A percentile compares a stretch with the other conserved stretches of the same genome.
These are phyloP conservation scores for Auanema freiburgensis DNA, from an alignment of 2,888 invertebrate genomes.

Conservation along the genomic window DNA sequence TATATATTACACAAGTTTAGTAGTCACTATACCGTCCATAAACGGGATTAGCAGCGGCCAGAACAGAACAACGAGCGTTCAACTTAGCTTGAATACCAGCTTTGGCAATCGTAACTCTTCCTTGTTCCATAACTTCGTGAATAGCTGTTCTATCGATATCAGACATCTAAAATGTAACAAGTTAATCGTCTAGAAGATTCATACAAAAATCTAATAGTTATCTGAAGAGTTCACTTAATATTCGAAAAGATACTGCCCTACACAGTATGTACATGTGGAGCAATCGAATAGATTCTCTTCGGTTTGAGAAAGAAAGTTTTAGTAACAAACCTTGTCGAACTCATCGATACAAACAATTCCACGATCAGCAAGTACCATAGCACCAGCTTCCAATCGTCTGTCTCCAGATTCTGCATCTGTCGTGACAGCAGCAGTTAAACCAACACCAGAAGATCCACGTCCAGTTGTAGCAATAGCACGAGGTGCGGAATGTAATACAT, in stretches of 20 bases:
- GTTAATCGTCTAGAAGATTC: not conserved
- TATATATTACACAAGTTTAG: not conserved
- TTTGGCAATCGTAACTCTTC: constrained; percentile 90
- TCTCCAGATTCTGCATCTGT: constrained; percentile 83
- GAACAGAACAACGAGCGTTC: constrained; percentile 93
- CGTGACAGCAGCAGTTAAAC: constrained; percentile 96
- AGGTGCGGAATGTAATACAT: constrained; percentile 90
- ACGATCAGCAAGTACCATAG: constrained; percentile 97
- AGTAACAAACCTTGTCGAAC: constrained; percentile 77
- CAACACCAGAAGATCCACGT: constrained; percentile 95
- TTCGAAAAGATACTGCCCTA: too few species aligned
- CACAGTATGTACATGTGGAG: too few species aligned
- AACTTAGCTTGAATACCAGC: constrained; percentile 92
- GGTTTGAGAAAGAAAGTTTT: too few species aligned
- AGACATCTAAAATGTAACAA: constrained; percentile 79
- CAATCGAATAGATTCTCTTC: too few species aligned
- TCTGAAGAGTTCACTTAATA: not conserved
- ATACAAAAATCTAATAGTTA: not conserved
- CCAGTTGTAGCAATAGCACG: constrained; percentile 96
- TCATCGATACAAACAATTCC: constrained; percentile 96
- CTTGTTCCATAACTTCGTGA: constrained; percentile 99
- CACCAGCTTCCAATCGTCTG: constrained; percentile 76
- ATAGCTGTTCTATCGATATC: constrained; percentile 98
- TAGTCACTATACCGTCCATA: constrained; percentile 81
- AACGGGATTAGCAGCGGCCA: constrained; percentile 99